A percentile compares a stretch with the other conserved stretches of the same genome.
Conservation (phyloP, 2,113 vertebrate species). For the Chamaea fasciata region DNA sequence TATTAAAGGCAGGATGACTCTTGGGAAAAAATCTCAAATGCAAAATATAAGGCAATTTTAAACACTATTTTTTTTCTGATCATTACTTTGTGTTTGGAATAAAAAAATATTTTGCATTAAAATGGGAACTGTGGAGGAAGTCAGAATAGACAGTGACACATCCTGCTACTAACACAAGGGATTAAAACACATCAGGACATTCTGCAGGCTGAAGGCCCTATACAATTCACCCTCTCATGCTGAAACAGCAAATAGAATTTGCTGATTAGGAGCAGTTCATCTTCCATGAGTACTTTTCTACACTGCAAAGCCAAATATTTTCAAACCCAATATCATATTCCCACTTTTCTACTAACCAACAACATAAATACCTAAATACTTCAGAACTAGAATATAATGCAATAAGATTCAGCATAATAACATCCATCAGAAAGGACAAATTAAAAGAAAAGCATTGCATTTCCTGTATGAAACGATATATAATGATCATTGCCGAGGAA, state of each 20-base stretch:
- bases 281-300: not conserved
- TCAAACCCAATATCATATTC: not conserved
- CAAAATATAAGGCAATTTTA: not conserved
- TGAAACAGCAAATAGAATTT: not conserved
- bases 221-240: not conserved
- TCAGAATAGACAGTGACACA: not conserved
- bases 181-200: not conserved
- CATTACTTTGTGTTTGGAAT: not conserved
- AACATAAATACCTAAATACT: slow-evolving; percentile 18
- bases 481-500: slow-evolving; percentile 65
- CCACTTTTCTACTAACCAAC: not conserved
- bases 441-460: slow-evolving; percentile 53
- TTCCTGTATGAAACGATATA: slow-evolving; percentile 55
- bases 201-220: not conserved
- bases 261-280: not conserved
- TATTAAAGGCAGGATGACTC: not conserved
- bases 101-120: not conserved
- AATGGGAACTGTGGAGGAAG: not conserved
- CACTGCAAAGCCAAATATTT: not conserved
- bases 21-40: not conserved
- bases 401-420: slow-evolving; percentile 31
- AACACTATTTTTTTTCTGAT: not conserved
- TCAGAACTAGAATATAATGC: slow-evolving; percentile 53
- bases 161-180: not conserved
- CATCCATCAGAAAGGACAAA: slow-evolving; percentile 58